These are phyloP conservation scores for Amyelois transitella DNA, from an alignment of 1,140 invertebrate species.

Conservation along the genomic window DNA sequence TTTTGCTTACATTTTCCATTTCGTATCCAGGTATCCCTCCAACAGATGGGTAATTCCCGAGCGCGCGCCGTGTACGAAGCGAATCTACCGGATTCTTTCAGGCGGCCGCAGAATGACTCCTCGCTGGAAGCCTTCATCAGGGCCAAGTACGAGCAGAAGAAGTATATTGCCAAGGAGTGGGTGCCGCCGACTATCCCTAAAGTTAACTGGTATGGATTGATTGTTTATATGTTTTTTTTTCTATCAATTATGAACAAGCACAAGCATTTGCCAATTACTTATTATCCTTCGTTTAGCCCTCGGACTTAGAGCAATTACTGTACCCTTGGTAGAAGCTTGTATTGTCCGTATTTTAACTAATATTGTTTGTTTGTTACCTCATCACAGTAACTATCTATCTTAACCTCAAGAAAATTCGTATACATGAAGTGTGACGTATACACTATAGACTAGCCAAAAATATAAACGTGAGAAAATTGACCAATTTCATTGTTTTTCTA, in stretches of 20 bases:
- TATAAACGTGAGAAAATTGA: neutral
- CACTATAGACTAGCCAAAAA: no score
- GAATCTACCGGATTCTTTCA: constrained; percentile 95
- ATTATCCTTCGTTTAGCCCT: no score
- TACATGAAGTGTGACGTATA: no score
- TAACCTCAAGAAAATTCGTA: no score
- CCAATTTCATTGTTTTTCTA: neutral
- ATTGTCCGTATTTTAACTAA: no score
- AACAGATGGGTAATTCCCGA: constrained; percentile 98
- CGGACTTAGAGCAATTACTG: no score
- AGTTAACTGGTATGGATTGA: constrained; percentile 78
- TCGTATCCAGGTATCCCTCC: constrained; percentile 80
- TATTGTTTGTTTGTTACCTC: no score
- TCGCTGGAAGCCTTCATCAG: constrained; percentile 95
- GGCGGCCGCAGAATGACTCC: constrained; percentile 95
- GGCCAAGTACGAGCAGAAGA: constrained; percentile 98
- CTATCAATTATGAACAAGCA: neutral
- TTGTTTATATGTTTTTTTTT: neutral
- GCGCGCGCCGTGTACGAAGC: constrained; percentile 98
- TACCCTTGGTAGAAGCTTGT: no score
- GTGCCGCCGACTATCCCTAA: constrained; percentile 89
- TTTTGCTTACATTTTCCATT: neutral
- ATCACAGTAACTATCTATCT: no score
- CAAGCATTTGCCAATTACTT: no score
- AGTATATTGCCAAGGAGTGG: constrained; percentile 98